A percentile compares a stretch with the other conserved stretches of the same genome.
These are phyloP conservation scores for Penaeus japonicus DNA, from an alignment of 1,140 invertebrate genomes.

Conservation along the genomic window DNA sequence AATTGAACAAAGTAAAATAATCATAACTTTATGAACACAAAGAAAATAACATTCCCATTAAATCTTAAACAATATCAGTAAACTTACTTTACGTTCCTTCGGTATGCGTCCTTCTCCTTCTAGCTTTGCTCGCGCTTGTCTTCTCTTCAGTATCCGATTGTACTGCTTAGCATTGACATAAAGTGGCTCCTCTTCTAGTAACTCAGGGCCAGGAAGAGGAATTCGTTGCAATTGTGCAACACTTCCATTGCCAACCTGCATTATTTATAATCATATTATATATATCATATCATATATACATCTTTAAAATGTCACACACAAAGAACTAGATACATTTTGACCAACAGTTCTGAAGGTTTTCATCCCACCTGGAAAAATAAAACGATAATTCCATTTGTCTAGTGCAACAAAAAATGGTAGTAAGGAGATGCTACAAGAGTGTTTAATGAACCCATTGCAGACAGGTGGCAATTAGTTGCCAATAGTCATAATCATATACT, in stretches of 20 bases:
- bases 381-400: too few species aligned
- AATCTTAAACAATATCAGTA: not conserved
- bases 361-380: too few species aligned
- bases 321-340: too few species aligned
- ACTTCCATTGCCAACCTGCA: slow-evolving; percentile 63
- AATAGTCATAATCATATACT: too few species aligned
- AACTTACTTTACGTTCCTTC: slow-evolving; percentile 78
- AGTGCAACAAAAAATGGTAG: too few species aligned
- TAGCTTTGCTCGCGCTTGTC: slow-evolving; percentile 88
- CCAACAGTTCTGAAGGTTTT: too few species aligned
- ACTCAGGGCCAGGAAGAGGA: slow-evolving; percentile 73
- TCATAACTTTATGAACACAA: not conserved
- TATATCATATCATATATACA: not conserved
- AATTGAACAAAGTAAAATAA: too few species aligned
- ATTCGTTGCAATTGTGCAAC: slow-evolving; percentile 72
- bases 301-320: too few species aligned
- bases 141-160: slow-evolving; percentile 87
- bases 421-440: too few species aligned
- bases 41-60: slow-evolving; percentile 69
- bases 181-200: slow-evolving; percentile 90
- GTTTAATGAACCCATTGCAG: too few species aligned
- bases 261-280: slow-evolving; percentile 58
- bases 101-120: slow-evolving; percentile 94
- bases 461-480: too few species aligned
- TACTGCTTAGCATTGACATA: slow-evolving; percentile 99